These are phyloP conservation scores for Temnothorax curvispinosus DNA, from an alignment of 1,140 invertebrate species.

Conservation along the genomic window DNA sequence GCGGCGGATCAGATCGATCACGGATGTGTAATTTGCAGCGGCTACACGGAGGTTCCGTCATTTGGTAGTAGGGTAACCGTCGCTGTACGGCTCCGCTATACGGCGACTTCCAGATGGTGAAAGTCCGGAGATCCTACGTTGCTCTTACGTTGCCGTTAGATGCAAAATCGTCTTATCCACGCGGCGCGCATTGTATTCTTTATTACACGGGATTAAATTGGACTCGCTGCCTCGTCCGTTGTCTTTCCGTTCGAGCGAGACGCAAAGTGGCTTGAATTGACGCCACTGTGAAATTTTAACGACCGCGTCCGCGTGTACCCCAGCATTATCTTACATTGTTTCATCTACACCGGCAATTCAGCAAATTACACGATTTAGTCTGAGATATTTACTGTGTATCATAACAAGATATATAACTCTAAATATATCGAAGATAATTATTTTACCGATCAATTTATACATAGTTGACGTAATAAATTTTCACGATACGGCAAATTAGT, in stretches of 20 bases:
- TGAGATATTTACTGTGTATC: background rate
- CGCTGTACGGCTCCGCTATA: background rate
- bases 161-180: slow-evolving; percentile 43
- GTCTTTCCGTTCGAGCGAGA: slow-evolving; percentile 16
- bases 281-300: slow-evolving; percentile 24
- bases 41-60: slow-evolving; percentile 41
- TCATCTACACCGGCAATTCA: background rate
- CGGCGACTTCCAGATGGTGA: slow-evolving; percentile 39
- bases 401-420: background rate
- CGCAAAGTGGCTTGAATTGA: slow-evolving; percentile 1
- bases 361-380: background rate
- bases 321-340: slow-evolving; percentile 13
- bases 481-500: background rate
- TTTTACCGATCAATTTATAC: background rate
- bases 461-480: background rate
- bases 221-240: background rate
- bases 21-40: slow-evolving; percentile 45
- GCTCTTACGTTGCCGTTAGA: slow-evolving; percentile 35
- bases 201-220: slow-evolving; percentile 40
- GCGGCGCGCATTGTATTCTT: slow-evolving; percentile 46
- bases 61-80: background rate
- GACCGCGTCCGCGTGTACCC: background rate
- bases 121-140: slow-evolving; percentile 38
- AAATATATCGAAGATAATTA: background rate
- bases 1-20: slow-evolving; percentile 44